Evolutionary conservation across 2,113 vertebrate genomes (phyloP).

Genomic region (Eleginops maclovinus): DNA sequence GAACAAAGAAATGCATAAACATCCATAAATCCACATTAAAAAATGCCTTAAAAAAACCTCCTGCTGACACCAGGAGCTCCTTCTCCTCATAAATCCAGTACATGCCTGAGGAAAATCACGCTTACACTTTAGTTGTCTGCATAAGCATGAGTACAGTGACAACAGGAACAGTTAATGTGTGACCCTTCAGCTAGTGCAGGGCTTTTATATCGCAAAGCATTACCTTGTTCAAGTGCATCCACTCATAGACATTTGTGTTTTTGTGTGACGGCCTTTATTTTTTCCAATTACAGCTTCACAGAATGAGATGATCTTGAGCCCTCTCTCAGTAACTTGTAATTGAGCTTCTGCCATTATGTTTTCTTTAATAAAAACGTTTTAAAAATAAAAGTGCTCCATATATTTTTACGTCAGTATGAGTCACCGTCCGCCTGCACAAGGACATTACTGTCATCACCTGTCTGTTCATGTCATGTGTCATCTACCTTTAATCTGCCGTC

Average conservation of each 20-base stretch:
- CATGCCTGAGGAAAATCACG: neutral
- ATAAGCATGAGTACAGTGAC: no score
- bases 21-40: neutral
- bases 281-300: neutral
- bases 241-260: neutral
- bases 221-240: neutral
- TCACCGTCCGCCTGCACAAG: no score
- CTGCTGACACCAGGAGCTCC: neutral
- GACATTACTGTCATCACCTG: neutral
- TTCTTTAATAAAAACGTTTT: neutral
- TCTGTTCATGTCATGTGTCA: neutral
- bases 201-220: neutral
- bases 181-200: neutral
- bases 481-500: constrained; percentile 92
- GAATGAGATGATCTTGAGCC: neutral
- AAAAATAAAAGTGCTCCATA: no score
- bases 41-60: neutral
- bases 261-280: neutral
- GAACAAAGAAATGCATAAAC: neutral
- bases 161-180: neutral
- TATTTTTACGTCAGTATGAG: no score
- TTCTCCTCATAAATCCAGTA: neutral
- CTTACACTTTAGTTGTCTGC: neutral
- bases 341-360: neutral
- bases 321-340: neutral